Evolutionary conservation across 2,888 invertebrate genomes (phyloP).

Genomic region (Tachina grossa): DNA sequence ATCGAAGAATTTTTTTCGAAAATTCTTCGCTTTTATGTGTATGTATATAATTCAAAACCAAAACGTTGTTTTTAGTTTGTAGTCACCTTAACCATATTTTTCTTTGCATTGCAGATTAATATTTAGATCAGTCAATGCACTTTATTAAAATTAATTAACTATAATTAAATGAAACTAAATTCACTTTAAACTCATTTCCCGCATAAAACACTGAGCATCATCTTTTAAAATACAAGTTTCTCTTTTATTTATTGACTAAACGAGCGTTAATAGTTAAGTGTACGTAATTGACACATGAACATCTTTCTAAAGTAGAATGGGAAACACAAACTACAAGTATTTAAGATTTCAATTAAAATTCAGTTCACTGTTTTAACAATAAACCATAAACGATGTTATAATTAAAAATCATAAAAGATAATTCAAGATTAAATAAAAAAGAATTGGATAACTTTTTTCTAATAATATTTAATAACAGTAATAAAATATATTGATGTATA

Average conservation of each 20-base stretch:
- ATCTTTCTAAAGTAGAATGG: background rate
- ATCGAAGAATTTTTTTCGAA: too few relatives aligned
- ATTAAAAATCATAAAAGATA: conserved; percentile 30
- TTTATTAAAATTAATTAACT: too few relatives aligned
- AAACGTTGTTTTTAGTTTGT: too few relatives aligned
- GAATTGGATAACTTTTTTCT: background rate
- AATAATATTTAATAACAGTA: background rate
- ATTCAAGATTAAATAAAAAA: background rate
- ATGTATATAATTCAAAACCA: too few relatives aligned
- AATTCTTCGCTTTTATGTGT: too few relatives aligned
- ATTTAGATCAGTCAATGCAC: too few relatives aligned
- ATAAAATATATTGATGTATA: background rate
- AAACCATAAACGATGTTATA: conserved; percentile 10
- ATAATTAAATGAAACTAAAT: background rate
- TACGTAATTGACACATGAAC: conserved; percentile 11
- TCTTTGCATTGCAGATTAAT: too few relatives aligned
- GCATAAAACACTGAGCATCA: too few relatives aligned
- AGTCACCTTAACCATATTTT: too few relatives aligned
- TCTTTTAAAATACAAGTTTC: background rate
- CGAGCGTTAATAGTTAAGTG: background rate
- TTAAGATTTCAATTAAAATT: conserved; percentile 36
- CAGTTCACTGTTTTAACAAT: conserved; percentile 22
- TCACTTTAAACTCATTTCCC: background rate
- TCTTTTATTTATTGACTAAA: background rate
- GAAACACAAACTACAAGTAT: background rate